Evolutionary conservation across 2,888 invertebrate genomes (phyloP).

Genomic region (Hylaea fasciaria): DNA sequence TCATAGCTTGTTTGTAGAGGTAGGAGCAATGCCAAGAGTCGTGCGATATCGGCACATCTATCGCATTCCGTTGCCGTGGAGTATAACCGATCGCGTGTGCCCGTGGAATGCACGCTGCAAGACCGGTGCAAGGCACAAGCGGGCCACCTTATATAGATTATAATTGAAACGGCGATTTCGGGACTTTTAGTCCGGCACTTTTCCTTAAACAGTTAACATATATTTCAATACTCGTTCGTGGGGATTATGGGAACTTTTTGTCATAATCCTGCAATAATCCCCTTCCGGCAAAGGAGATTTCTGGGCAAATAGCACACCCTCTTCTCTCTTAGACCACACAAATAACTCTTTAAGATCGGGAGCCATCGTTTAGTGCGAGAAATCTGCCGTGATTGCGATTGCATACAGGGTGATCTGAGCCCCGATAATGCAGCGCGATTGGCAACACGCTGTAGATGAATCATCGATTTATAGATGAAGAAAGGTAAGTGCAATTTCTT

Average conservation of each 20-base stretch:
- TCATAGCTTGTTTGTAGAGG: too few relatives aligned
- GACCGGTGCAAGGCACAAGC: constrained; percentile 9
- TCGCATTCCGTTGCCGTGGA: constrained; percentile 65
- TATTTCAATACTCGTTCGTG: too few relatives aligned
- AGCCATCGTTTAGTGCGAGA: constrained; percentile 63
- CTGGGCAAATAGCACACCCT: neutral
- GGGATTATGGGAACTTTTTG: too few relatives aligned
- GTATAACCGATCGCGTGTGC: constrained; percentile 75
- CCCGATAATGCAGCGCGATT: constrained; percentile 16
- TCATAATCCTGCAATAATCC: too few relatives aligned
- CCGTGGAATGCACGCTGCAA: constrained; percentile 53
- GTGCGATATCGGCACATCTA: constrained; percentile 61
- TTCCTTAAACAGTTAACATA: neutral
- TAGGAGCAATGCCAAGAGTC: constrained; percentile 11
- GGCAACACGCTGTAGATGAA: constrained; percentile 14
- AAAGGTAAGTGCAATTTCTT: neutral
- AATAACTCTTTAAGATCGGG: constrained; percentile 54
- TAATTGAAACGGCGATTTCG: too few relatives aligned
- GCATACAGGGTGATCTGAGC: constrained; percentile 29
- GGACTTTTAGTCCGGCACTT: too few relatives aligned
- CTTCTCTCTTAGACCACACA: constrained; percentile 31
- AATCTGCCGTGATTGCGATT: constrained; percentile 64
- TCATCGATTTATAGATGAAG: neutral
- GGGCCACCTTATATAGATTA: too few relatives aligned
- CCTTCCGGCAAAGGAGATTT: too few relatives aligned